phyloP scores from a whole-genome alignment of 2,888 invertebrate genomes.

The Helicoverpa assulta region DNA sequence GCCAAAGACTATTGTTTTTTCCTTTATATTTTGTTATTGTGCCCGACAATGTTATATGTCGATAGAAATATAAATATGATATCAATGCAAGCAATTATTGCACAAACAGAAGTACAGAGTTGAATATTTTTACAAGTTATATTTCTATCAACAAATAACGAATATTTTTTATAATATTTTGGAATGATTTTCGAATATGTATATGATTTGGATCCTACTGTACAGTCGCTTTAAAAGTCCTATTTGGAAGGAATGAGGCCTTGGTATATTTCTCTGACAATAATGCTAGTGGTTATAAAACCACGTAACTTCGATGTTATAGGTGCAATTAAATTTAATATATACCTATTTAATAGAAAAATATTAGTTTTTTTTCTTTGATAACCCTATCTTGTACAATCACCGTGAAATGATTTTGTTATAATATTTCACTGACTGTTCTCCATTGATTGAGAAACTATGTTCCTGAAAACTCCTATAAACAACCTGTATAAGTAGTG shows the following conservation, averaged over 20 bases:
- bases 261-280: conserved; percentile 78
- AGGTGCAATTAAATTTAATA: conserved; percentile 89
- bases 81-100: conserved; percentile 17
- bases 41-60: conserved; percentile 37
- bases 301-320: conserved; percentile 81
- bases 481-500: no score
- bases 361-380: conserved; percentile 66
- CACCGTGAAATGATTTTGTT: not conserved
- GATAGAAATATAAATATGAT: conserved; percentile 16
- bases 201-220: conserved; percentile 53
- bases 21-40: conserved; percentile 53
- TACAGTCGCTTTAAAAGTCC: conserved; percentile 69
- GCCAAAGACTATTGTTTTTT: conserved; percentile 84
- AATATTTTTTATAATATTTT: conserved; percentile 25
- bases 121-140: not conserved
- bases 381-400: conserved; percentile 34
- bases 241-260: conserved; percentile 71
- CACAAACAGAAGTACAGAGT: conserved; percentile 16
- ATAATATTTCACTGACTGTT: not conserved
- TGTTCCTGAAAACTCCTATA: not conserved
- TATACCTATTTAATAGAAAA: conserved; percentile 88
- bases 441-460: not conserved
- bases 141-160: conserved; percentile 11
- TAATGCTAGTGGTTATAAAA: conserved; percentile 75
- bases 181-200: conserved; percentile 45